A percentile compares a stretch with the other conserved stretches of the same genome.
Conservation (phyloP, 2,113 vertebrate species). For the Notarius quadriscutis region DNA sequence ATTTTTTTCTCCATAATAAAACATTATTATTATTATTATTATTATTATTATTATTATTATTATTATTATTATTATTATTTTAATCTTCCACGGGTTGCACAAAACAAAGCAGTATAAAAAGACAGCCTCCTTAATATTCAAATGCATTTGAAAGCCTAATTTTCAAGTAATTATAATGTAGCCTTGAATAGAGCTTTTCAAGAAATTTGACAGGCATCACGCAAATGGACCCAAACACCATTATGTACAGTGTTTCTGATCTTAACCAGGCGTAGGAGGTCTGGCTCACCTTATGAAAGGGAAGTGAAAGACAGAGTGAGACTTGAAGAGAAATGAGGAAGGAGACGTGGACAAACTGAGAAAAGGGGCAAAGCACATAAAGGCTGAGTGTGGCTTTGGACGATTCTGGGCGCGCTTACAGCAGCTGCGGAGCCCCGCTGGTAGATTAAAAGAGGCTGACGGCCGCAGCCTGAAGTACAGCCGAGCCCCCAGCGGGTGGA, state of each 20-base stretch:
- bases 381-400: constrained; percentile 39
- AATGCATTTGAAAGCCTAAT: neutral
- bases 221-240: neutral
- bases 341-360: neutral
- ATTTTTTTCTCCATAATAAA: neutral
- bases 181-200: neutral
- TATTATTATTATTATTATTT: neutral
- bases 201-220: neutral
- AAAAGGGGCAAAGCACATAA: constrained; percentile 44
- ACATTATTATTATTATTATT: neutral
- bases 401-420: constrained; percentile 86
- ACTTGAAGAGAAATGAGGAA: constrained; percentile 5
- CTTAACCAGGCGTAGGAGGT: neutral
- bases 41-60: too few relatives aligned
- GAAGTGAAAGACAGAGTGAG: neutral
- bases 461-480: constrained; percentile 88
- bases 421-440: constrained; percentile 89
- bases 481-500: constrained; percentile 80
- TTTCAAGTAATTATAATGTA: neutral
- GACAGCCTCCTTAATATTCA: neutral
- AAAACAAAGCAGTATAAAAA: neutral
- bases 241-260: constrained; percentile 4
- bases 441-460: constrained; percentile 92
- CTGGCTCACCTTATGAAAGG: constrained; percentile 10
- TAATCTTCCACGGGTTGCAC: neutral